Percentiles rank a stretch among this genome's conserved stretches.
Evolutionary conservation across 2,888 invertebrate species (phyloP).

Genomic region (Capitulum mitella): DNA sequence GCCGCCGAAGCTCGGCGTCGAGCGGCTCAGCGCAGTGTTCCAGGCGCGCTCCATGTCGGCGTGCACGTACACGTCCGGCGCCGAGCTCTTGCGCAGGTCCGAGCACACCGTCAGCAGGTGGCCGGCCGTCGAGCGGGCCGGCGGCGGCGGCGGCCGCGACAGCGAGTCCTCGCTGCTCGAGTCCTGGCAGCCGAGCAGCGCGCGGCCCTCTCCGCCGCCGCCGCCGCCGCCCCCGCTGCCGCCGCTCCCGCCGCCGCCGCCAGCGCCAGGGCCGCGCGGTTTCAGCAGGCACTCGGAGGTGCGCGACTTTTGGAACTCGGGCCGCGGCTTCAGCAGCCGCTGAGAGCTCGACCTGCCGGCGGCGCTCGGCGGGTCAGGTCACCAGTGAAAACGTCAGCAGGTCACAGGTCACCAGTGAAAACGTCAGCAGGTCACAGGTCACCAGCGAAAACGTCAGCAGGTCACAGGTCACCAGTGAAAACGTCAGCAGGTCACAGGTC

Average conservation of each 20-base stretch:
- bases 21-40: not conserved
- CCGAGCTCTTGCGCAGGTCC: slow-evolving; percentile 4
- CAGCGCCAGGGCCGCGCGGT: too few species aligned
- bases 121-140: not conserved
- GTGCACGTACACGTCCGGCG: slow-evolving; percentile 16
- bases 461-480: too few species aligned
- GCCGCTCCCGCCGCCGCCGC: too few species aligned
- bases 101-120: not conserved
- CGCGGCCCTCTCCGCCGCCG: not conserved
- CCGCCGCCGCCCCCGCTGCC: too few species aligned
- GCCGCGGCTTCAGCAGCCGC: not conserved
- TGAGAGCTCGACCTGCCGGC: slow-evolving; percentile 2
- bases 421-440: too few species aligned
- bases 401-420: too few species aligned
- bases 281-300: slow-evolving; percentile 20
- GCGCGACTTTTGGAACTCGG: slow-evolving; percentile 17
- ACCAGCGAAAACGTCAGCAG: too few species aligned
- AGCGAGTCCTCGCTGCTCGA: slow-evolving; percentile 18
- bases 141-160: not conserved
- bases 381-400: too few species aligned
- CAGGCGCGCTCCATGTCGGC: not conserved
- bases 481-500: too few species aligned
- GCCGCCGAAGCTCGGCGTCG: slow-evolving; percentile 32
- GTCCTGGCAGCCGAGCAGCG: not conserved
- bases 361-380: too few species aligned